Evolutionary conservation across 2,113 vertebrate species (phyloP), one percentile per base, ranked within the genome.

Genomic region (Chunga burmeisteri): DNA sequence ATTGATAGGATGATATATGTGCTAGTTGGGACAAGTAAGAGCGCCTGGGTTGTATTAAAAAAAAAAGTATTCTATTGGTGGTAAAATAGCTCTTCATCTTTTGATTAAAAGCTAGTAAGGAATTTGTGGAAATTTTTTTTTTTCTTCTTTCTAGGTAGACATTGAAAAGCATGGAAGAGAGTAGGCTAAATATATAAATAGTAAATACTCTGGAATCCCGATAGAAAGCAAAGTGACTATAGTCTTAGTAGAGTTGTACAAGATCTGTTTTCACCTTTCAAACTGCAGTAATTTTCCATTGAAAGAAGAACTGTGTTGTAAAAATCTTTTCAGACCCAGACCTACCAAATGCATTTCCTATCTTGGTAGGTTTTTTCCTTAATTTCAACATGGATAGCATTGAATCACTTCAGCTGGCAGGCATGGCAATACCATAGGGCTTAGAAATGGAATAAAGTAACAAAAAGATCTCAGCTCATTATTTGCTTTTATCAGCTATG

Each of bases 401-500:
- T 74, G 52, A 93, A 92, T 91, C 46, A 53, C 71, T 89, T 75
- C 66, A 77, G 59, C n/a, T 91, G 58, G 74, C 34, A 88, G 58
- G 34, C 2, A 2, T 30, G 55, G 80, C 40, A 80, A 27, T 90
- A 44, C 42, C 42, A 53, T 38, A 66, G 80, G 46, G 49, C 30
- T 93, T 91, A 79, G 50, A 95, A 85, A 73, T 21, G 87, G 94
- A 80, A 62, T 75, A 36, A 74, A 95, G 50, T 78, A 78, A 95
- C 65, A 79, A 87, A 92, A 88, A 83, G 66, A 27, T 74, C 50
- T 92, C 68, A 52, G 29, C n/a, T 93, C 55, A 49, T 85, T 79
- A 73, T 66, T 29, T 10, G 78, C 67, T 94, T 86, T 95, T 94
- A 95, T 94, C 96, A 94, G n/a, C 62, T 94, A 56, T 36, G 68